Conservation (phyloP, 2,113 vertebrate genomes). For the Rhombomys opimus region DNA sequence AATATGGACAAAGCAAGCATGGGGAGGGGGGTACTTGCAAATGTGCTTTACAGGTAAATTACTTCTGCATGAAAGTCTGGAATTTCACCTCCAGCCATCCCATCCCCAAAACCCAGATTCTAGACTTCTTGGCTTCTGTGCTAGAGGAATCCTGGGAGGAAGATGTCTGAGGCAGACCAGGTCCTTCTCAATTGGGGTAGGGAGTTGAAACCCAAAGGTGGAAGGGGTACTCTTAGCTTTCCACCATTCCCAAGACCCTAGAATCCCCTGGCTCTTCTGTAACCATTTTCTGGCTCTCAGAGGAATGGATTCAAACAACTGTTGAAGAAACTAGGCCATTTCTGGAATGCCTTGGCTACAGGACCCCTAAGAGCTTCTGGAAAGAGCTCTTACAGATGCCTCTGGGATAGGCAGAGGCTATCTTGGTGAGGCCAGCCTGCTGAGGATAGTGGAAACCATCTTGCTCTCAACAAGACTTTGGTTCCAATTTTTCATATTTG, state of each 20-base stretch:
- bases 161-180: background rate
- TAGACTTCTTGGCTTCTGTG: slow-evolving; percentile 60
- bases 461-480: background rate
- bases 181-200: background rate
- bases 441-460: background rate
- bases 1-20: slow-evolving; percentile 61
- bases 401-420: background rate
- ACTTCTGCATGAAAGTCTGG: slow-evolving; percentile 77
- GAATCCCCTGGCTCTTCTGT: background rate
- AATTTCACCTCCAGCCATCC: slow-evolving; percentile 60
- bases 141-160: slow-evolving; percentile 21
- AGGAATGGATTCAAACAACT: background rate
- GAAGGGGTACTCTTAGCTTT: background rate
- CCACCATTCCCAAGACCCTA: background rate
- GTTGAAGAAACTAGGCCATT: background rate
- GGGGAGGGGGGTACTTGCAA: slow-evolving; percentile 43
- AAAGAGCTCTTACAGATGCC: background rate
- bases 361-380: background rate
- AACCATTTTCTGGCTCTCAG: background rate
- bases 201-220: background rate
- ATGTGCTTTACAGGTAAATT: slow-evolving; percentile 80
- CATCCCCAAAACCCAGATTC: slow-evolving; percentile 33
- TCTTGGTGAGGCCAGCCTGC: background rate
- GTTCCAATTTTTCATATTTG: background rate
- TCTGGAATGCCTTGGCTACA: background rate